Percentiles rank a stretch among this genome's conserved stretches.
Evolutionary conservation across 1,140 invertebrate species (phyloP).

Genomic region (Penaeus indicus): DNA sequence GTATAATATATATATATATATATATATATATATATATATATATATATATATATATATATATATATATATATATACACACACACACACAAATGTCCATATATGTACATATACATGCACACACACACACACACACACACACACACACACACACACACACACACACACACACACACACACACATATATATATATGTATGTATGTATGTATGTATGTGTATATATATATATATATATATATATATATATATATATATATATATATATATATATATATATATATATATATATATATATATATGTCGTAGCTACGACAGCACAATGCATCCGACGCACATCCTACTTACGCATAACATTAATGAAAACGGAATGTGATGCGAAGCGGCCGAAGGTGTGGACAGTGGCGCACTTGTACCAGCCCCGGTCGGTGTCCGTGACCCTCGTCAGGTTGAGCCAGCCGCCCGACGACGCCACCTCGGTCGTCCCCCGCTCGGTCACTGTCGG

Average conservation of each 20-base stretch:
- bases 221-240: conserved; percentile 14
- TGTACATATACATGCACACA: not conserved
- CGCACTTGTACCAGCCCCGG: conserved; percentile 63
- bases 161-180: not conserved
- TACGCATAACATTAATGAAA: conserved; percentile 62
- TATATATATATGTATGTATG: conserved; percentile 10
- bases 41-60: conserved; percentile 14
- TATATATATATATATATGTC: not conserved
- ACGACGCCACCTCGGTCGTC: conserved; percentile 25
- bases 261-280: conserved; percentile 22
- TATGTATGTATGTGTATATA: not conserved
- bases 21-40: conserved; percentile 30
- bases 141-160: not conserved
- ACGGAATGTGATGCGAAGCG: conserved; percentile 59
- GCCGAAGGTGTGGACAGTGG: conserved; percentile 55
- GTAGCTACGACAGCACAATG: not conserved
- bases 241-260: conserved; percentile 15
- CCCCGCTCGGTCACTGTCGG: conserved; percentile 33
- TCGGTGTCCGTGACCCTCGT: conserved; percentile 37
- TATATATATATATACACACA: not conserved
- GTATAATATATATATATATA: conserved; percentile 21
- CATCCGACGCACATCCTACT: not conserved
- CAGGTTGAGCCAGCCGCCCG: conserved; percentile 54
- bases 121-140: not conserved
- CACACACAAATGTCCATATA: not conserved